phyloP scores from a whole-genome alignment of 2,888 invertebrate species.

The Criorhina ranunculi region DNA sequence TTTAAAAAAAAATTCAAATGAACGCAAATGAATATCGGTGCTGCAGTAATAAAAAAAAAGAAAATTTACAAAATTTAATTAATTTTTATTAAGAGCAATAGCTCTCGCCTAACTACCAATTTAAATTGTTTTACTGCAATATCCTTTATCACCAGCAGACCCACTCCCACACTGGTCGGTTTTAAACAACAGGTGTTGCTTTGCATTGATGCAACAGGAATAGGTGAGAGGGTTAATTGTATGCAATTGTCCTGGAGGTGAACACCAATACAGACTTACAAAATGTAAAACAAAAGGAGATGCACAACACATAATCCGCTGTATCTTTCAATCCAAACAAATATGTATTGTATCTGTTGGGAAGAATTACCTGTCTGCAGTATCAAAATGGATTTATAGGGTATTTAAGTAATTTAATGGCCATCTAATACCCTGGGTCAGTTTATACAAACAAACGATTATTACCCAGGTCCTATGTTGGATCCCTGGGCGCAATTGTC shows the following conservation, averaged over 20 bases:
- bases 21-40: not conserved
- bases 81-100: constrained; percentile 43
- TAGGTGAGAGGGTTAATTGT: constrained; percentile 3
- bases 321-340: constrained; percentile 1
- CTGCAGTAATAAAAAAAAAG: not conserved
- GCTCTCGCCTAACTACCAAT: constrained; percentile 20
- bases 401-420: constrained; percentile 54
- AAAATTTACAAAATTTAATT: constrained; percentile 11
- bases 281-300: constrained; percentile 6
- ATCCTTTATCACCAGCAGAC: not conserved
- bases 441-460: constrained; percentile 47
- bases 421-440: constrained; percentile 33
- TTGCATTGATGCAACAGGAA: not conserved
- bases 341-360: constrained; percentile 8
- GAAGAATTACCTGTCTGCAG: constrained; percentile 28
- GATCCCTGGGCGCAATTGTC: constrained; percentile 28
- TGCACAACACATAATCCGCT: not conserved
- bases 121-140: constrained; percentile 33
- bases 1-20: constrained; percentile 20
- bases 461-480: constrained; percentile 35
- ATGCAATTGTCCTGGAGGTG: constrained; percentile 6
- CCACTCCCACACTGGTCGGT: not conserved
- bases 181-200: constrained; percentile 36
- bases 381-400: constrained; percentile 36
- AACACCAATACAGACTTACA: constrained; percentile 1